A percentile compares a stretch with the other conserved stretches of the same genome.
Evolutionary conservation across 2,113 vertebrate genomes (phyloP).

Genomic region (Brachypodius melanocephalos): DNA sequence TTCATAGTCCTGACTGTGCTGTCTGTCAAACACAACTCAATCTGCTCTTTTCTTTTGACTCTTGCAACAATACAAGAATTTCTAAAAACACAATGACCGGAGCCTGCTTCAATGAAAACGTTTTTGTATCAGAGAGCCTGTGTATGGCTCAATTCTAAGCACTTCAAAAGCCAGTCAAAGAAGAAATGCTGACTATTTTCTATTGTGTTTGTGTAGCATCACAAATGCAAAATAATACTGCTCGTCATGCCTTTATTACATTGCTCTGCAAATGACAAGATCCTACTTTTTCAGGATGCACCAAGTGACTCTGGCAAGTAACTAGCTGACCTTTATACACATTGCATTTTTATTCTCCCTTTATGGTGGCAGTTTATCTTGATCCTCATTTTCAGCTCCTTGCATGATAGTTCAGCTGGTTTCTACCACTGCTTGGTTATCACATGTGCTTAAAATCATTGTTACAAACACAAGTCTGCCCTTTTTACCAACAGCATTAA

Average conservation of each 20-base stretch:
- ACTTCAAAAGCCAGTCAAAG: not conserved
- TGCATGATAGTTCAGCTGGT: not conserved
- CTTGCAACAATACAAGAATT: not conserved
- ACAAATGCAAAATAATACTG: not conserved
- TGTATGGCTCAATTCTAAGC: not conserved
- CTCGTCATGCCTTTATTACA: not conserved
- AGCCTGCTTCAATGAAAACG: not conserved
- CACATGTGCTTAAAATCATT: conserved; percentile 52
- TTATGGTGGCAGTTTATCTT: conserved; percentile 31
- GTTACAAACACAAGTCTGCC: conserved; percentile 16
- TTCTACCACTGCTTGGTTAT: not conserved
- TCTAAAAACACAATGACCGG: not conserved
- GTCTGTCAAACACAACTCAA: not conserved
- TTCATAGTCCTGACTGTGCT: not conserved
- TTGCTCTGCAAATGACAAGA: not conserved
- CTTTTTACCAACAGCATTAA: conserved; percentile 9
- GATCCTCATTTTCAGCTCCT: conserved; percentile 30
- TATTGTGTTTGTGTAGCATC: not conserved
- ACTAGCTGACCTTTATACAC: conserved; percentile 13
- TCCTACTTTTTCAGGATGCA: not conserved
- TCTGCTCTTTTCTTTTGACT: not conserved
- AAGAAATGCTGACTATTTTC: not conserved
- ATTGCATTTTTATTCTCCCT: conserved; percentile 21
- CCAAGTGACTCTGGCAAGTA: conserved; percentile 19
- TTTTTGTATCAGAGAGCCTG: not conserved